Base-by-base conservation (phyloP, 2,797 vertebrate species). In the Poecilia wingei region DNA sequence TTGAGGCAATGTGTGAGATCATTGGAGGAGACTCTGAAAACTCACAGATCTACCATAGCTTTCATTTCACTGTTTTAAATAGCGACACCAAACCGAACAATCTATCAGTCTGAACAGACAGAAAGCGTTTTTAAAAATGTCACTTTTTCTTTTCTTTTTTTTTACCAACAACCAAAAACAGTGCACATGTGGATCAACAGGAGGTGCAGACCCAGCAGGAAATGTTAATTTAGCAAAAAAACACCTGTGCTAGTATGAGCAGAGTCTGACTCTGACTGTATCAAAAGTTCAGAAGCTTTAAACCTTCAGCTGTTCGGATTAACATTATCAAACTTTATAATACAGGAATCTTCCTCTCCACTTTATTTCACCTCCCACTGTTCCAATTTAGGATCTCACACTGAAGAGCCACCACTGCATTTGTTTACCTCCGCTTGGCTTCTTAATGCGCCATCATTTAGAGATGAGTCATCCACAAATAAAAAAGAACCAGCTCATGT, bases 341-440 rank as follows among this genome's bases (percentile, higher is more conserved):
- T 79, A 84, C 69, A 86, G 69, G 76, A 82, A 84, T 78, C 84
- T 80, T 77, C 8, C 25, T 66, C 82, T 49, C 28, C 49, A 41
- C 66, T 85, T 88, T 76, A 69, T 49, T 77, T 81, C 82, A 82
- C 86, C 80, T 85, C 69, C 76, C 73, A 9, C 74, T 85, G 87
- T 84, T 89, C 90, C 76, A 81, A 84, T 91, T 87, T 87, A 89
- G 79, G 82, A 80, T 89, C 82, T 79, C 82, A 74, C 86, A 89
- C 88, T 90, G 81, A 89, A 91, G 90, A 86, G 82, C 86, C 84
- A 79, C 82, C 82, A 82, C 83, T 86, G 80, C 86, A 84, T 91
- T 92, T 94, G 89, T 94, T 93, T 92, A 89, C 88, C 82, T 86
- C 86, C 86, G 88, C 88, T 88, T 90, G 84, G 87, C 90, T 78